A percentile compares a stretch with the other conserved stretches of the same genome.
Evolutionary conservation across 2,888 invertebrate genomes (phyloP).

Genomic region (Operophtera brumata): DNA sequence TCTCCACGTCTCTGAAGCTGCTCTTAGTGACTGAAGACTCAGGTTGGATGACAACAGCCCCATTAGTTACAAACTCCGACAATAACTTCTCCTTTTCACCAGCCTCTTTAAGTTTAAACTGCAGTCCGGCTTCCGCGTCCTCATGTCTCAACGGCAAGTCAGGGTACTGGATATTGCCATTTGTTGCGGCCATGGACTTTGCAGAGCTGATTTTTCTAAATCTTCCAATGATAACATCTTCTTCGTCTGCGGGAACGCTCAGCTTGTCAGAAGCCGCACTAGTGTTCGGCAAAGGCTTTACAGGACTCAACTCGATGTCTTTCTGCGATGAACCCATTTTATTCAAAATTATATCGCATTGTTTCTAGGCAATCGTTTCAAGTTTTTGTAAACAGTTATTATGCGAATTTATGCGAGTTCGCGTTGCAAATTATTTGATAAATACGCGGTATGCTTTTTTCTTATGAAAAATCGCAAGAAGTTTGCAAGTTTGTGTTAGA

Average conservation of each 20-base stretch:
- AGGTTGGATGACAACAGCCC: constrained; percentile 40
- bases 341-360: constrained; percentile 23
- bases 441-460: not conserved
- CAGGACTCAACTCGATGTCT: constrained; percentile 70
- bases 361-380: constrained; percentile 16
- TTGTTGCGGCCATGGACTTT: constrained; percentile 78
- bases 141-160: constrained; percentile 55
- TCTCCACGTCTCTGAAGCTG: constrained; percentile 82
- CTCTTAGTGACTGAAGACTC: constrained; percentile 76
- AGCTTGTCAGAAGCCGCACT: constrained; percentile 44
- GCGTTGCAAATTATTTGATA: not conserved
- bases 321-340: constrained; percentile 64
- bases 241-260: constrained; percentile 60
- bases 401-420: not conserved
- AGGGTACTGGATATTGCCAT: constrained; percentile 73
- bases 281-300: constrained; percentile 50
- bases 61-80: constrained; percentile 47
- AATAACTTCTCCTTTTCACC: constrained; percentile 60
- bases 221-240: constrained; percentile 75
- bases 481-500: constrained; percentile 20
- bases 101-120: constrained; percentile 55
- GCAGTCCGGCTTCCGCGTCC: constrained; percentile 64
- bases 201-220: constrained; percentile 78
- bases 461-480: not conserved
- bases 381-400: not conserved